Evolutionary conservation across 2,113 vertebrate genomes (phyloP), one percentile per base, ranked within the genome.

Genomic region (Oncorhynchus keta): DNA sequence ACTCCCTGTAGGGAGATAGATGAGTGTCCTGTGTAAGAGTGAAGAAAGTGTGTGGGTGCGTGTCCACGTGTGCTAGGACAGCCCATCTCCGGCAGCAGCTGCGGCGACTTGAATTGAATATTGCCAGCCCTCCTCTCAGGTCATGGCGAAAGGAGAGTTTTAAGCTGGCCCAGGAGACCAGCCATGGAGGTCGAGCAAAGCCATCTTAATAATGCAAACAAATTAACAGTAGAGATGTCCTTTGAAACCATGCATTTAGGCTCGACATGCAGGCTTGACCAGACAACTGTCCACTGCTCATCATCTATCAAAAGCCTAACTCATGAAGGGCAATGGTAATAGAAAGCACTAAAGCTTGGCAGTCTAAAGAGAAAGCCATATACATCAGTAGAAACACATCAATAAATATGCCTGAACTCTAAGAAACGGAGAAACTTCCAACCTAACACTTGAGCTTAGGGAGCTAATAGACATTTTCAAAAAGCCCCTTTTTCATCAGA

Each of bases 41-140:
- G 57, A 8, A 14, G 66, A 18, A 55, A 35, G 72, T 73, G 57
- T 64, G 72, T 73, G 72, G 24, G 55, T 35, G 59, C 30, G 55
- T 35, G 72, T 59, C 24, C 28, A 51, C 30, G 18, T n/a, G 72
- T 22, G 71, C 13, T 12, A n/a, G 45, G 13, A 30, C 39, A 71
- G 39, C 59, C n/a, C 59, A 13, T 62, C n/a, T n/a, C n/a, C 18
- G 59, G n/a, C 59, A n/a, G n/a, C n/a, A n/a, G n/a, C 59, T 2
- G 9, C 59, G 2, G n/a, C n/a, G n/a, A 62, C n/a, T 62, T 62
- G 9, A 62, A 62, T 24, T 62, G 18, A 62, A 62, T 62, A 22
- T 62, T n/a, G 59, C 59, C 3, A 62, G n/a, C 59, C n/a, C 20
- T 22, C 59, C 59, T 11, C 59, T 62, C 59, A 62, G 59, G 24